Base-by-base conservation (phyloP, 2,888 invertebrate species). In the Drosophila testacea region DNA sequence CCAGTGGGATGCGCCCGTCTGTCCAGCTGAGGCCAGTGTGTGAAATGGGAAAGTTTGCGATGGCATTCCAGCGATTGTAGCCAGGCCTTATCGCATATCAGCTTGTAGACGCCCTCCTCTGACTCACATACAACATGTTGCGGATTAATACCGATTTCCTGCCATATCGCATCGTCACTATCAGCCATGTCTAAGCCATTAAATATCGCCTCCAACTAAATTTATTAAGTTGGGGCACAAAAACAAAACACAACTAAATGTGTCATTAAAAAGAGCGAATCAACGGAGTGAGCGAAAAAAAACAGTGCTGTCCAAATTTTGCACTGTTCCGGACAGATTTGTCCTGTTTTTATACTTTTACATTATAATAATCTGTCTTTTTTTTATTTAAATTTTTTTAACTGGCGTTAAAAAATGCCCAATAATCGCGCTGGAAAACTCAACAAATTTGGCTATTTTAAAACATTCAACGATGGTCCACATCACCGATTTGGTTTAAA, bases 121-220 rank as follows among this genome's bases (percentile, higher is more conserved):
- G 93, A 92, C 51, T 93, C 91, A 86, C 93, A 93, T 54, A 96
- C 93, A 57, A 77, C 34, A 93, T 95, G 95, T 90, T 96, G 95
- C 78, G 93, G 93, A 77, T 95, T 95, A 90, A 97, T 94, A 75
- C 95, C 95, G 89, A 97, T 93, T 93, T 96, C 96, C 85, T 94
- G 94, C 90, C 94, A 94, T 86, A 96, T 93, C 90, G 93, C 92
- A 91, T 96, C 95, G 50, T 76, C 79, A 63, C 68, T 73, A 62
- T 86, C 80, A 60, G 57, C 63, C 83, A 88, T 83, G 57, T 60
- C 65, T 55, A 60, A 62, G 56, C 39, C 75, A 42, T 13, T 39
- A 46, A 57, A 74, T 60, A 46, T 48, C 55, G 57, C 54, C 64
- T 48, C 42, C 62, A 74, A 76, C 69, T 79, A 60, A 64, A 50